Base-by-base conservation (phyloP, 2,888 invertebrate genomes). In the Palloptera scutellata region DNA sequence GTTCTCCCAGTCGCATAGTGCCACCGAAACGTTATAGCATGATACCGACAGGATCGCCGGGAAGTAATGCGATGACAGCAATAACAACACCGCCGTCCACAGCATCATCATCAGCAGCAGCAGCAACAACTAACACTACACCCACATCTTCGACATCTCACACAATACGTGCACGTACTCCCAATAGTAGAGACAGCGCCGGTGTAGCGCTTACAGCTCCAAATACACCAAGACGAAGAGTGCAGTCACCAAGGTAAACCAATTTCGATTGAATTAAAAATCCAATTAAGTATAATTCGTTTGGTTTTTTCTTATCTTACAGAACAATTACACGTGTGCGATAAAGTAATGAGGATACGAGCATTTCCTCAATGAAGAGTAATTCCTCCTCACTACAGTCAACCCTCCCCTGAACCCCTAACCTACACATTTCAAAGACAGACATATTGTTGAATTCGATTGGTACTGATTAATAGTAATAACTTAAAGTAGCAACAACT, bases 1-100 rank as follows among this genome's bases (percentile, higher is more conserved):
- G 84, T 60, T 85, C 85, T 30, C 85, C 85, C 58, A 85, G 85
- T 74, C 83, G 84, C 69, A 81, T 85, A 69, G 81, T 84, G 72
- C 83, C 81, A 68, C 85, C 85, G 43, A 85, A 85, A 71, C 81
- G 84, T 59, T 85, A 85, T 66, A 82, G 80, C 66, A 73, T 84
- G 64, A 77, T 77, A 43, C 60, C 75, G 66, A 66, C 73, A 55
- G 68, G 72, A 1, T 30, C 48, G 20, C 62, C 67, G 30, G 30
- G 42, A 13, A 52, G 48, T 15, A 12, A 48, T n/a, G 48, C 48
- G 4, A 48, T 59, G n/a, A 40, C 57, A 30, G 30, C 30, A 30
- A 30, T 30, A 30, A 30, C 30, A 43, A 43, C 62, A 30, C 51
- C 63, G 13, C 42, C 67, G 15, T 53, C 64, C 11, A 60, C 53